A percentile compares a stretch with the other conserved stretches of the same genome.
Evolutionary conservation across 1,140 invertebrate species (phyloP).

Genomic region (Drosophila kikkawai): DNA sequence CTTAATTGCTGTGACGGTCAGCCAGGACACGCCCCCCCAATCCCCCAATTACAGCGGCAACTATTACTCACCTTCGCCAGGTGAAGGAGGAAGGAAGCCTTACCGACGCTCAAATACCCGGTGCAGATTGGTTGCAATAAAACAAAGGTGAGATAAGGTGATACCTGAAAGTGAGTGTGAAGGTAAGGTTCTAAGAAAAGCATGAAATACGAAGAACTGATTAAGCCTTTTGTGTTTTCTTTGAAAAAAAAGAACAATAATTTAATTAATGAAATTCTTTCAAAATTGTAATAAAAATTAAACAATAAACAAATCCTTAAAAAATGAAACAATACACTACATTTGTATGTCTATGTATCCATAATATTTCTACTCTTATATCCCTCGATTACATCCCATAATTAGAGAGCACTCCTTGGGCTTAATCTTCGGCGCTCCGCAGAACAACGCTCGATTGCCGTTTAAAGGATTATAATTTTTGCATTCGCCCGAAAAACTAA

Average conservation of each 20-base stretch:
- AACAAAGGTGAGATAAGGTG: conserved; percentile 20
- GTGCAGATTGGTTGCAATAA: conserved; percentile 30
- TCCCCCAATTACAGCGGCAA: conserved; percentile 22
- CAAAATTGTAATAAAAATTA: neutral
- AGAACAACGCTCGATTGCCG: conserved; percentile 50
- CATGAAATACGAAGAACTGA: neutral
- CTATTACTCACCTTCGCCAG: conserved; percentile 39
- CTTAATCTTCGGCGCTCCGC: conserved; percentile 36
- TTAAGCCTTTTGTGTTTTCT: neutral
- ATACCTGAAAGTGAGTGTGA: conserved; percentile 5
- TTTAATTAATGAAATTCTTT: neutral
- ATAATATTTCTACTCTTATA: neutral
- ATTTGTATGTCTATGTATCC: neutral
- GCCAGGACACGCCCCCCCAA: conserved; percentile 2
- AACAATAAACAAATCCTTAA: too few relatives aligned
- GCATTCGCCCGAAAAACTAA: conserved; percentile 60
- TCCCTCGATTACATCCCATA: conserved; percentile 13
- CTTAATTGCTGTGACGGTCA: conserved; percentile 65
- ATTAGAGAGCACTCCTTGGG: conserved; percentile 44
- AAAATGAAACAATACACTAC: neutral
- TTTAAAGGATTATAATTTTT: conserved; percentile 81
- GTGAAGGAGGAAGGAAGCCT: conserved; percentile 1
- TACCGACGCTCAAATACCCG: conserved; percentile 19
- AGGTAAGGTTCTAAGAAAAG: neutral
- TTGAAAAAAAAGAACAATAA: neutral